phyloP scores from a whole-genome alignment of 1,140 invertebrate genomes.

The Paraescarpia echinospica region DNA sequence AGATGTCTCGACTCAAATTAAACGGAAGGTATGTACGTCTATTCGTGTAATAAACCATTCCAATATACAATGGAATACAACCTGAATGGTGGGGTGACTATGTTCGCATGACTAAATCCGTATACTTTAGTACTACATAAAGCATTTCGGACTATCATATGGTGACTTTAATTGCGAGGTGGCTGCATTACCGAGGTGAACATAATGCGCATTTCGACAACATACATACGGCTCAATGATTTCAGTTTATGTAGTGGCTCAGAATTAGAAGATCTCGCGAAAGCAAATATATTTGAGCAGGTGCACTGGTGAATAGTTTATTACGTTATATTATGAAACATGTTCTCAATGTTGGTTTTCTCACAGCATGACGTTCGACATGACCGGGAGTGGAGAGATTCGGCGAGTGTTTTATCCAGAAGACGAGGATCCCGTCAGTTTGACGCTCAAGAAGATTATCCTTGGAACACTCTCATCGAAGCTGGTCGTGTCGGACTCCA shows the following conservation, averaged over 20 bases:
- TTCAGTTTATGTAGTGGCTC: too few species aligned
- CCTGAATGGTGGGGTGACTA: too few species aligned
- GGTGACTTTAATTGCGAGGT: too few species aligned
- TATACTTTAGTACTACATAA: too few species aligned
- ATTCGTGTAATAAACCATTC: too few species aligned
- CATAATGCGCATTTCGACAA: too few species aligned
- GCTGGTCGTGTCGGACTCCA: conserved; percentile 2
- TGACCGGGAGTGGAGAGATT: conserved; percentile 6
- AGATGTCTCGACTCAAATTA: neutral
- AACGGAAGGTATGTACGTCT: neutral
- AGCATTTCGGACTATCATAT: too few species aligned
- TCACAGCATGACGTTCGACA: conserved; percentile 9
- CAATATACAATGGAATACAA: too few species aligned
- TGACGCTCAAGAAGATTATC: conserved; percentile 8
- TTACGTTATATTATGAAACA: neutral
- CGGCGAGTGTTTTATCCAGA: neutral
- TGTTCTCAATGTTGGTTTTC: neutral
- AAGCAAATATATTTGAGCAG: neutral
- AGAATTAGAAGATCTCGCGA: neutral
- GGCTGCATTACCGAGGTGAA: too few species aligned
- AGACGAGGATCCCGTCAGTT: neutral
- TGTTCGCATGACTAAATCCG: too few species aligned
- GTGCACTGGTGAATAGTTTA: neutral
- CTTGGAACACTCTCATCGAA: neutral
- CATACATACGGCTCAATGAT: too few species aligned